Conservation (phyloP, 2,113 vertebrate species). For the Neomonachus schauinslandi region DNA sequence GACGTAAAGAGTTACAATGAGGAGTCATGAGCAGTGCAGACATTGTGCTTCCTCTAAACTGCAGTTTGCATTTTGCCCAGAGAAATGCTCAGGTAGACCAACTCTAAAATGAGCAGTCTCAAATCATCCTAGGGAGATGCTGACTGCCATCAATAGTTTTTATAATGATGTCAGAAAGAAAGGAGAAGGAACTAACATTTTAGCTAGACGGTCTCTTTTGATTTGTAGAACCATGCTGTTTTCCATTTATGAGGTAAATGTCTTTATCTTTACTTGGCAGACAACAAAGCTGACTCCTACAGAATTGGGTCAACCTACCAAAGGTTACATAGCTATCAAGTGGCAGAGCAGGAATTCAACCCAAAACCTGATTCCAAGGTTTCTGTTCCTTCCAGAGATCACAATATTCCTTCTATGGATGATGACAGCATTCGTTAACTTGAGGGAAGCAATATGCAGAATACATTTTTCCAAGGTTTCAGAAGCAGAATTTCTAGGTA, state of each 20-base stretch:
- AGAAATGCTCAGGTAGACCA: background rate
- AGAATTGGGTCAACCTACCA: background rate
- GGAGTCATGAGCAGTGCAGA: background rate
- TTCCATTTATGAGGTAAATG: background rate
- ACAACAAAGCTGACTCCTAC: background rate
- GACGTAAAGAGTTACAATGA: background rate
- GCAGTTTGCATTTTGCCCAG: background rate
- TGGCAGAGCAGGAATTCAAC: background rate
- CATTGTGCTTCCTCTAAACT: background rate
- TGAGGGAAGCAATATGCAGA: background rate
- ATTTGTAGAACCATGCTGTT: background rate
- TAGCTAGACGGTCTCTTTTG: background rate
- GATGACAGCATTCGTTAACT: background rate
- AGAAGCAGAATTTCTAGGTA: slow-evolving; percentile 37
- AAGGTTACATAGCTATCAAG: background rate
- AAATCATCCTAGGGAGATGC: background rate
- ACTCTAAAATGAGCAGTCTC: background rate
- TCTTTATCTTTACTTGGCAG: background rate
- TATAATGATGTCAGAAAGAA: background rate
- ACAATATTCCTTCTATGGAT: background rate
- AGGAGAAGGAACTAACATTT: background rate
- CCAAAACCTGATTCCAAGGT: background rate
- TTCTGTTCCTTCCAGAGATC: background rate
- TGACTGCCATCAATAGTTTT: background rate
- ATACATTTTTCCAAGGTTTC: background rate